A percentile compares a stretch with the other conserved stretches of the same genome.
Conservation (phyloP, 2,113 vertebrate species). For the Collichthys lucidus region DNA sequence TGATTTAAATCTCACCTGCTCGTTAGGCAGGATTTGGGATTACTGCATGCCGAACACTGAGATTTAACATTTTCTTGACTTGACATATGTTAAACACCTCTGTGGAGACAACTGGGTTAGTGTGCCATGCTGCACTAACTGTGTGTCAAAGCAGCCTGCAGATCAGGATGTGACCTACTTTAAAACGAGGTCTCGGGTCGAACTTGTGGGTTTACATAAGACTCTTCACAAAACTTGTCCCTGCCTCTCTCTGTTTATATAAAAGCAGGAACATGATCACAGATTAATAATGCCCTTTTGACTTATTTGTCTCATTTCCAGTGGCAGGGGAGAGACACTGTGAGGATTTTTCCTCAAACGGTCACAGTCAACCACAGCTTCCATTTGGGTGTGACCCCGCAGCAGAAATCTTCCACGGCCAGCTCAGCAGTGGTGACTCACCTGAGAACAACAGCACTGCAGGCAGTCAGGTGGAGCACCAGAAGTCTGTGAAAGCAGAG, state of each 20-base stretch:
- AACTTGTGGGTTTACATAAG: slow-evolving; percentile 33
- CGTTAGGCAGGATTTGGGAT: neutral
- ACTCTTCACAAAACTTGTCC: slow-evolving; percentile 48
- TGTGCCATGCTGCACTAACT: slow-evolving; percentile 35
- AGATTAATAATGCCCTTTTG: slow-evolving; percentile 25
- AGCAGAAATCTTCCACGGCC: slow-evolving; percentile 83
- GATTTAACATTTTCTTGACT: slow-evolving; percentile 17
- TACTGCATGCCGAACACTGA: neutral
- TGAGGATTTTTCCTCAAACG: slow-evolving; percentile 83
- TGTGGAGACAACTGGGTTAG: slow-evolving; percentile 43
- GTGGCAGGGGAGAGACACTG: slow-evolving; percentile 68
- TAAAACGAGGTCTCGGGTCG: slow-evolving; percentile 36
- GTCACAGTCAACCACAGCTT: slow-evolving; percentile 77
- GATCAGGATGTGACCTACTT: slow-evolving; percentile 61
- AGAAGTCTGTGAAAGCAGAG: slow-evolving; percentile 88
- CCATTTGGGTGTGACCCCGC: slow-evolving; percentile 49
- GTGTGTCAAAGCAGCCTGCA: neutral
- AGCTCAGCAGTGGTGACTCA: slow-evolving; percentile 88
- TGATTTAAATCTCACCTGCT: neutral
- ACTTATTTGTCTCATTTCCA: slow-evolving; percentile 79
- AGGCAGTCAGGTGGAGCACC: slow-evolving; percentile 91
- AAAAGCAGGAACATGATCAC: slow-evolving; percentile 24
- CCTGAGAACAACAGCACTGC: slow-evolving; percentile 87
- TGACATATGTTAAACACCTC: slow-evolving; percentile 3
- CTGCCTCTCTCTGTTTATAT: neutral